Percentiles rank a stretch among this genome's conserved stretches.
phyloP scores from a whole-genome alignment of 2,888 invertebrate genomes.

The Nowickia ferox region DNA sequence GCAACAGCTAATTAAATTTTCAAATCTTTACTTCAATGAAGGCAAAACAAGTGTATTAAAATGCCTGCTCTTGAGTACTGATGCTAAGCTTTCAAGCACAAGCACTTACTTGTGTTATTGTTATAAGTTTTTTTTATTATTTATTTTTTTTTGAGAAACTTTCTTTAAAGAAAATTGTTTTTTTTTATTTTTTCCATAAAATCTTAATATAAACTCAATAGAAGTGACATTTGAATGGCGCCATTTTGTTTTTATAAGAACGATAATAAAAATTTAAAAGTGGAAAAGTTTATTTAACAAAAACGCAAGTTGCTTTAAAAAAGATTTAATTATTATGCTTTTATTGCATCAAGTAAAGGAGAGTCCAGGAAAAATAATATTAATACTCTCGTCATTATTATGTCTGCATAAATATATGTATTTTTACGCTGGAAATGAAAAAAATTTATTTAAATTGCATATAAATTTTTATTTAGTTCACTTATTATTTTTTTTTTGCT shows the following conservation, averaged over 20 bases:
- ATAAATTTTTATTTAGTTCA: no score
- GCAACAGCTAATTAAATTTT: no score
- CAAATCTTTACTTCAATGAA: not conserved
- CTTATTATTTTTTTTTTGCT: no score
- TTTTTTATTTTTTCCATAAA: slow-evolving; percentile 3
- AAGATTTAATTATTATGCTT: slow-evolving; percentile 11
- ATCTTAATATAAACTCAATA: slow-evolving; percentile 23
- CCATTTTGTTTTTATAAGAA: slow-evolving; percentile 16
- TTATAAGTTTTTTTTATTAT: not conserved
- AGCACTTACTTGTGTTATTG: not conserved
- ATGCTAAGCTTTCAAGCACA: not conserved
- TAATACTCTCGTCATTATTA: no score
- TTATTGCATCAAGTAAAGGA: not conserved
- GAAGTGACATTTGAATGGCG: slow-evolving; percentile 43
- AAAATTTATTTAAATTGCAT: no score
- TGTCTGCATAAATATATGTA: no score
- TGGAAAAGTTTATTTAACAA: not conserved
- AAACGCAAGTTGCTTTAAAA: not conserved
- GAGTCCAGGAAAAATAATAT: no score
- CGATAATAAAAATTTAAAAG: not conserved
- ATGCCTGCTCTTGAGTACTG: not conserved
- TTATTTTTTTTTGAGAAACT: not conserved
- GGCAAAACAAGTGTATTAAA: not conserved
- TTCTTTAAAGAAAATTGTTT: not conserved
- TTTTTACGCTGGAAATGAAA: no score